Evolutionary conservation across 2,888 invertebrate genomes (phyloP), one percentile per base, ranked within the genome.

Genomic region (Torymus auratus): DNA sequence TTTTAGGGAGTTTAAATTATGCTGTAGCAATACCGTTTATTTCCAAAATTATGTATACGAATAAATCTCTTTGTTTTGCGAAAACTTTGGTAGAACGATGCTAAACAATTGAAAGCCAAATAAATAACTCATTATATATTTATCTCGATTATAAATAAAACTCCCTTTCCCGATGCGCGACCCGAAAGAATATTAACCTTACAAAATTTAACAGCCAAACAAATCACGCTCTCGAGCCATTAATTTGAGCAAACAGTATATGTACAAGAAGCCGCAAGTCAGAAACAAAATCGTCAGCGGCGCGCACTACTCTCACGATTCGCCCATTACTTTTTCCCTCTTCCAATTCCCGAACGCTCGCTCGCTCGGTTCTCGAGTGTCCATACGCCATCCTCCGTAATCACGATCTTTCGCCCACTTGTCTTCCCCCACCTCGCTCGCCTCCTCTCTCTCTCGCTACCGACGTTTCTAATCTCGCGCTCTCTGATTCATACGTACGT

Each of bases 71-170:
- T 23, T 23, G 23, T 3, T 23, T 23, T 2, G 2, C 2, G 3
- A 23, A 23, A 23, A 23, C 23, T 23, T 28, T 28, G 28, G 4
- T 28, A 28, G 41, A 41, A 41, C 7, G 7, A 41, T 41, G 41
- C 41, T 41, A 7, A 1, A 1, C 5, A 41, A 41, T 41, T 41
- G 0, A 7, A 5, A 7, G 5, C 7, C 7, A 41, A 5, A 41
- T 7, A 41, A 41, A 41, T 41, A 7, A 41, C 41, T 41, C 41
- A 41, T 41, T 41, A 5, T 41, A 5, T 41, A 41, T 41, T 41
- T 41, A 41, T 41, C 7, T 7, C 7, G 65, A 77, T 74, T 62
- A 65, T 86, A 85, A 83, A 84, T 84, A 83, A 62, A 41, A 41
- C 1, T 7, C 7, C 41, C 7, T 1, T 41, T 7, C 5, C 41